phyloP scores from a whole-genome alignment of 2,113 vertebrate species.

The Leptobrachium leishanense region DNA sequence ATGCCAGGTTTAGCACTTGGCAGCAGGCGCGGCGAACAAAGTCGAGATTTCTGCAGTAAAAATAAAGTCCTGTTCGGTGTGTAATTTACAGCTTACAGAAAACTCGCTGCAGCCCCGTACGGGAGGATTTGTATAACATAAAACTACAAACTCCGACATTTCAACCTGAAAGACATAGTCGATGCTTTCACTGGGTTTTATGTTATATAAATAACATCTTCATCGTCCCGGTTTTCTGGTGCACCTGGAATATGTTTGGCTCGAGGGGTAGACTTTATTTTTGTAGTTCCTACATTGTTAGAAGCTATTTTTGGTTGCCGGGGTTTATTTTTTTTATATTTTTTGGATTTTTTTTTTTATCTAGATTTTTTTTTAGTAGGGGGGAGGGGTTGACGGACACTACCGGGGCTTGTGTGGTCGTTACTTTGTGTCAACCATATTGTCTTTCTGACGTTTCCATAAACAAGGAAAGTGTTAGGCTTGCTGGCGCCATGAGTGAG shows the following conservation, averaged over 20 bases:
- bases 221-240: conserved; percentile 7
- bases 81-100: conserved; percentile 47
- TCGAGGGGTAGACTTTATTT: conserved; percentile 39
- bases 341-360: not conserved
- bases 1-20: conserved; percentile 45
- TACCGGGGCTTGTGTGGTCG: too few relatives aligned
- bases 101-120: conserved; percentile 37
- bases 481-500: too few relatives aligned
- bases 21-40: conserved; percentile 13
- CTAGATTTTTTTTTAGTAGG: too few relatives aligned
- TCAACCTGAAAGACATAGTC: conserved; percentile 43
- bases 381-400: too few relatives aligned
- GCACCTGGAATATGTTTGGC: conserved; percentile 38
- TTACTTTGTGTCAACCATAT: too few relatives aligned
- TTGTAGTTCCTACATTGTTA: conserved; percentile 27
- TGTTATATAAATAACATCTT: conserved; percentile 30
- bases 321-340: not conserved
- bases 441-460: too few relatives aligned
- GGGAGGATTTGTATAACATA: conserved; percentile 49
- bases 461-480: too few relatives aligned
- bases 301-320: conserved; percentile 8
- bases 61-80: conserved; percentile 43
- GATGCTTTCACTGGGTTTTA: conserved; percentile 46
- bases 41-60: conserved; percentile 46
- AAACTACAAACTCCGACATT: conserved; percentile 43